Base-by-base conservation (phyloP, 1,140 invertebrate genomes). In the Diachasmimorpha longicaudata region DNA sequence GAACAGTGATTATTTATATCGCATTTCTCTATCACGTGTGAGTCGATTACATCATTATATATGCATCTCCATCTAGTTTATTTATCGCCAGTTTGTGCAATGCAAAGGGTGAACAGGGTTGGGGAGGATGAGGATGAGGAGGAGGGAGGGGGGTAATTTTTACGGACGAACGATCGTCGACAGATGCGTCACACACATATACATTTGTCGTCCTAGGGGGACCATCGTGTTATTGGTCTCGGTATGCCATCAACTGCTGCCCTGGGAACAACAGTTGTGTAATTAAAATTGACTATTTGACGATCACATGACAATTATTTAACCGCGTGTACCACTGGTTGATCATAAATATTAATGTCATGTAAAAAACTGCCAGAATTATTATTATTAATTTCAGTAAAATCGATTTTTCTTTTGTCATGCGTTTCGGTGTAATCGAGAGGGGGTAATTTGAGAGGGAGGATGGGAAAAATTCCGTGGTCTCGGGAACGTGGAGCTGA, bases 201-300 rank as follows among this genome's bases (percentile, higher is more conserved):
- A 4, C 14, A 63, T 16, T n/a, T 31, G 31, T 31, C 58, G 14
- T 63, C 58, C 58, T 63, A 31, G 21, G 58, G 58, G 58, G 58
- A 9, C 58, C 11, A 63, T 63, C 23, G 23, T 58, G 19, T 63
- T 31, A 63, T 63, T 63, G 52, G 44, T 10, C 52, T 58, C 52
- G 52, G 52, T 58, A n/a, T 58, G 6, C 52, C 52, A 21, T 58
- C 16, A 16, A 58, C 52, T 58, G 23, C 23, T 31, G 19, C 21
- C 58, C 58, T 63, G 58, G 58, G 58, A 63, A 63, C 58, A 63
- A 63, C 58, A 63, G 58, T 63, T 63, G 58, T 63, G 58, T 63
- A 63, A 63, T 63, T 63, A 63, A 63, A 63, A 63, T 63, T 63
- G 58, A 63, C 58, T 63, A 63, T 63, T 63, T 63, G 58, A 63